Base-by-base conservation (phyloP, 2,113 vertebrate genomes). In the Tychaedon coryphoeus region DNA sequence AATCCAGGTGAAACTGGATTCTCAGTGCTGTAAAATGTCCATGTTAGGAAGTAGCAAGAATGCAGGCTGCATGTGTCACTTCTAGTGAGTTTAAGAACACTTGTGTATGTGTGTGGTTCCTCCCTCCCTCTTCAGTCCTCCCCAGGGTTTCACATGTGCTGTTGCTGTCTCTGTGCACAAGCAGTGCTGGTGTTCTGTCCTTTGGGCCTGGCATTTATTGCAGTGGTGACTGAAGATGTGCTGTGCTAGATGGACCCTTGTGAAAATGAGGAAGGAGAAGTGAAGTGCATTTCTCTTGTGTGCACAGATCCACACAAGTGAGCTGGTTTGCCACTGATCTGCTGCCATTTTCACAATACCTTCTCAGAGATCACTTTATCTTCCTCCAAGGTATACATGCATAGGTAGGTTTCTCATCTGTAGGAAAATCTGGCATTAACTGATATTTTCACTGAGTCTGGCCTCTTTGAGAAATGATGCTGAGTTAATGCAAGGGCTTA, bases 361-460 rank as follows among this genome's bases (percentile, higher is more conserved):
- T 75, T 57, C 54, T 70, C 5, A 74, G 42, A 12, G 23, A 10
- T 60, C n/a, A 15, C 53, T 73, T 82, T 29, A 22, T 42, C 26
- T 87, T 90, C 45, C 12, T 76, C 25, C 45, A 15, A 0, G 0
- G 8, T 72, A 4, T 24, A 4, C 4, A 4, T 29, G 3, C 3
- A 3, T 43, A 12, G 17, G 43, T 40, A 61, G 36, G 6, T 72
- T 75, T 74, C 29, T 92, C 26, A 45, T 51, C 77, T 50, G 13
- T 65, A 53, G 53, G 79, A 57, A 75, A 64, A 70, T 42, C 34
- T 36, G 50, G 13, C 0, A 1, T 60, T 45, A 72, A 0, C 14
- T 67, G 54, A 12, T n/a, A 1, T 36, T 69, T 79, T 72, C 19
- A 36, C 13, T 14, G 10, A 22, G 36, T 64, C n/a, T 79, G 36